Evolutionary conservation across 2,113 vertebrate genomes (phyloP).

Genomic region (Ictalurus punctatus): DNA sequence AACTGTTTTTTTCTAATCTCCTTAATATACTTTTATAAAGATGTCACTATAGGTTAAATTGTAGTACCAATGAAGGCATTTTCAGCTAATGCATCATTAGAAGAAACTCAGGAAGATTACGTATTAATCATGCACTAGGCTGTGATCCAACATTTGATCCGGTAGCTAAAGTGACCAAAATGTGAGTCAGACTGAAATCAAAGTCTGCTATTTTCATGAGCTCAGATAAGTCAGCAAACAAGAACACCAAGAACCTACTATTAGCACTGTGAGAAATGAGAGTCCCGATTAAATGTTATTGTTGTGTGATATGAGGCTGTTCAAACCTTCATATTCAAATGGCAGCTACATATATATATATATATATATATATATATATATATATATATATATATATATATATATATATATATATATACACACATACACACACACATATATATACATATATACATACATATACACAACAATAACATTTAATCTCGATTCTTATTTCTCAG

Average conservation of each 20-base stretch:
- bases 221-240: slow-evolving; percentile 7
- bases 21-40: not conserved
- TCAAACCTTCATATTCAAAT: not conserved
- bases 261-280: not conserved
- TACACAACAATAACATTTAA: no score
- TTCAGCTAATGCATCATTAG: slow-evolving; percentile 30
- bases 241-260: not conserved
- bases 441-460: no score
- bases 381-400: no score
- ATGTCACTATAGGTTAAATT: not conserved
- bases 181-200: slow-evolving; percentile 35
- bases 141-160: slow-evolving; percentile 23
- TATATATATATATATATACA: no score
- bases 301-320: not conserved
- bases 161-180: slow-evolving; percentile 26
- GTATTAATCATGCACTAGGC: slow-evolving; percentile 49
- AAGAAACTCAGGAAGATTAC: slow-evolving; percentile 35
- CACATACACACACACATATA: no score
- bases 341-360: no score
- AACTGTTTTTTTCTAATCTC: not conserved
- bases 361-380: not conserved
- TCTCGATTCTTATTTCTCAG: no score
- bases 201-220: not conserved
- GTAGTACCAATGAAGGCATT: not conserved
- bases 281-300: not conserved